Base-by-base conservation (phyloP, 1,140 invertebrate genomes). In the Heliconius congener region DNA sequence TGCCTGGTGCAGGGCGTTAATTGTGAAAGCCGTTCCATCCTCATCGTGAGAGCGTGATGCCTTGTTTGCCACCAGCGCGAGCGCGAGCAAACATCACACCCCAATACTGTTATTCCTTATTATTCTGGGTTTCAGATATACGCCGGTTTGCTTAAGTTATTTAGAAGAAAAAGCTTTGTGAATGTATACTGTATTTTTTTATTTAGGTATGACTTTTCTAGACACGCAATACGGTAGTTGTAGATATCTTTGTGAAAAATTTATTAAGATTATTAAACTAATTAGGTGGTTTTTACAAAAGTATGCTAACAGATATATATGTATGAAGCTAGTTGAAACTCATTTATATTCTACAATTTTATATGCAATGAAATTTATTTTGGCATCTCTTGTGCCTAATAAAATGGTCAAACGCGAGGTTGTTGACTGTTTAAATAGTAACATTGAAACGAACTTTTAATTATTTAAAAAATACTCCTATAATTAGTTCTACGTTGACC, bases 21-120 rank as follows among this genome's bases (percentile, higher is more conserved):
- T 88, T 88, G 82, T 84, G 84, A 84, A 86, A 86, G 84, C 82
- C 72, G 78, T 78, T 76, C 27, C 66, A 77, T 77, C 76, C 76
- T 77, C 70, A 39, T 3, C 66, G 66, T 77, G 76, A 71, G 76
- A 77, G 76, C 70, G 76, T 46, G 70, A 66, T 70, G 27, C 39
- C n/a, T 71, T 77, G 76, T 72, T 77, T 77, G 76, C 66, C 70
- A 71, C 46, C 30, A 77, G 23, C 42, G 75, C 76, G 76, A 77
- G 23, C 42, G 75, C 76, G 76, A 37, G 30, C 70, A 77, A 77
- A 77, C 70, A 77, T 77, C 39, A 77, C 76, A 77, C 76, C 70
- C 50, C 5, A 46, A 37, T 71, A 77, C 76, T 71, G 76, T 77
- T 77, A 77, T 77, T 50, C 50, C 70, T 77, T 76, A 60, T 71